Percentiles rank a stretch among this genome's conserved stretches.
These are phyloP conservation scores for Standfussiana lucernea DNA, from an alignment of 2,888 invertebrate genomes.

Conservation along the genomic window DNA sequence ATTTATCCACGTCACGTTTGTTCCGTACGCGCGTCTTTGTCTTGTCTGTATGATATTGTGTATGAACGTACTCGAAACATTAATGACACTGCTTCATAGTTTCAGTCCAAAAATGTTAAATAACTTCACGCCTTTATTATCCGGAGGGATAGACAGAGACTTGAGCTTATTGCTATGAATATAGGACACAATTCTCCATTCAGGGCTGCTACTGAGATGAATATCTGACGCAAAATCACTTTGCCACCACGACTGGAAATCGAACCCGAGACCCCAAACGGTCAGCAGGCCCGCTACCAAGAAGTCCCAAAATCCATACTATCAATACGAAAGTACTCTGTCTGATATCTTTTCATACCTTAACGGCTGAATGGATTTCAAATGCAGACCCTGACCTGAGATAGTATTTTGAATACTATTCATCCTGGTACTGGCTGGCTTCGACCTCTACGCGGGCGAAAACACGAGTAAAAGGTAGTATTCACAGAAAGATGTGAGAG, in stretches of 20 bases:
- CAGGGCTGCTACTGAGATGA: not conserved
- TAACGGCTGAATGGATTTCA: not conserved
- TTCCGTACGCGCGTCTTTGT: not conserved
- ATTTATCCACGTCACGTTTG: slow-evolving; percentile 15
- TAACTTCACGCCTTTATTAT: not conserved
- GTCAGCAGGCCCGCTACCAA: not conserved
- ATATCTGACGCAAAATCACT: not conserved
- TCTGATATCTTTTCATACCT: not conserved
- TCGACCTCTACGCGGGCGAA: not conserved
- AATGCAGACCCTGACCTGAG: not conserved
- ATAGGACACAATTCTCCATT: not conserved
- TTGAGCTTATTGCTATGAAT: not conserved
- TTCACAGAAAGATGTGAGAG: too few species aligned
- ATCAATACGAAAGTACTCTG: not conserved
- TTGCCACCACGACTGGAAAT: not conserved
- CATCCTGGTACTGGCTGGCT: not conserved
- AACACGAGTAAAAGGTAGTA: not conserved
- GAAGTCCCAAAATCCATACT: not conserved
- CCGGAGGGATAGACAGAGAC: not conserved
- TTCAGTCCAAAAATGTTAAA: not conserved
- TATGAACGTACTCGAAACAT: not conserved
- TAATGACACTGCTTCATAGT: not conserved
- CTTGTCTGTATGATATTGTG: not conserved
- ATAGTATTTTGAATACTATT: not conserved
- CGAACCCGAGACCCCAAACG: not conserved